Percentiles rank a stretch among this genome's conserved stretches.
phyloP scores from a whole-genome alignment of 2,888 invertebrate genomes.

The Ectropis crepuscularia region DNA sequence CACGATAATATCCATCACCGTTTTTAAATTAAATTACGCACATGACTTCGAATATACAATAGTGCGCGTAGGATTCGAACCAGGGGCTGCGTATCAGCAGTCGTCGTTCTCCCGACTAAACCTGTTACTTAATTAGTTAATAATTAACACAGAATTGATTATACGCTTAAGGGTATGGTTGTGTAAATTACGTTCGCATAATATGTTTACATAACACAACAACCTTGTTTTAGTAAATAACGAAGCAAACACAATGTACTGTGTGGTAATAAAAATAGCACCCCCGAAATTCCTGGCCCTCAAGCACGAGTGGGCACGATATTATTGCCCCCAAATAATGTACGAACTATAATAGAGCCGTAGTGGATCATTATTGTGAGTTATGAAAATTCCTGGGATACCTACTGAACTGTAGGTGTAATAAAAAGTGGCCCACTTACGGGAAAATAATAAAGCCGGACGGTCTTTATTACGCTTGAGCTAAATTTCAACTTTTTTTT shows the following conservation, averaged over 20 bases:
- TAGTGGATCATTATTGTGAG: constrained; percentile 11
- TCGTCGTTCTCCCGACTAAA: too few species aligned
- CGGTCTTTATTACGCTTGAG: neutral
- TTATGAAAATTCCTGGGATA: constrained; percentile 26
- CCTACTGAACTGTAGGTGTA: constrained; percentile 1
- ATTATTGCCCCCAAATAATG: constrained; percentile 10
- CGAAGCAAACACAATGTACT: neutral
- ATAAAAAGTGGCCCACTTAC: constrained; percentile 5
- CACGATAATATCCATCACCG: too few species aligned
- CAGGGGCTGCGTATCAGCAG: too few species aligned
- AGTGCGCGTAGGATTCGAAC: too few species aligned
- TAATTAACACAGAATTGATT: too few species aligned
- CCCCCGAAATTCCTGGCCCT: constrained; percentile 5
- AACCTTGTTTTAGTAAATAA: neutral
- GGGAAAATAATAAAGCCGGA: neutral
- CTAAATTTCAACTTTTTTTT: neutral
- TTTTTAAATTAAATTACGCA: too few species aligned
- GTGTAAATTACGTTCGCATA: too few species aligned
- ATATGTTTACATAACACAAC: too few species aligned
- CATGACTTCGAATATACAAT: too few species aligned
- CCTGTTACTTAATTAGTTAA: too few species aligned
- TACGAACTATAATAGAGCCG: constrained; percentile 5
- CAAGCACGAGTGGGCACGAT: constrained; percentile 2
- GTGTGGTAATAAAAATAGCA: constrained; percentile 7
- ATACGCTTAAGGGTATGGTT: too few species aligned